Base-by-base conservation (phyloP, 1,140 invertebrate genomes). In the Bacillus rossius region DNA sequence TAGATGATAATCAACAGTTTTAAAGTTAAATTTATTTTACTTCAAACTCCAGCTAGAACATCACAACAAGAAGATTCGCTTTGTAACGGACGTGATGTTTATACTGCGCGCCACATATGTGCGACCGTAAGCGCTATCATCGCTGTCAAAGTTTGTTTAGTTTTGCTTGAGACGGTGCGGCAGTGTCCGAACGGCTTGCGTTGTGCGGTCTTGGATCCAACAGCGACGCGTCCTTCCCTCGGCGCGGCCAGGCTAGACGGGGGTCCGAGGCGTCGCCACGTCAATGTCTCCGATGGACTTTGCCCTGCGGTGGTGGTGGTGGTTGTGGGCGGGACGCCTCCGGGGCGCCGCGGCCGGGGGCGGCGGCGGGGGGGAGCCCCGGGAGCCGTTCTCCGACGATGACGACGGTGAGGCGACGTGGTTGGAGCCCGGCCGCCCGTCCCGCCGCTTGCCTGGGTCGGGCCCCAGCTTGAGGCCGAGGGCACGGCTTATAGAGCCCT, bases 401-500 rank as follows among this genome's bases (percentile, higher is more conserved):
- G 65, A 60, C 8, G 67, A 62, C n/a, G 65, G 63, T 8, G 64
- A 61, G n/a, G 57, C 60, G 14, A 60, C 53, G 10, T 20, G 20
- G 52, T 20, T 29, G 41, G 55, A 41, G 43, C 52, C 57, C 56
- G 51, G 34, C 53, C 43, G 29, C 59, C 45, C 8, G 51, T 60
- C 52, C 62, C 64, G 49, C 55, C 54, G 22, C 51, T 60, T 57
- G 23, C 57, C 49, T 23, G 77, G 57, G 41, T 75, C 75, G 56
- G 73, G 82, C 62, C 84, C 84, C 1, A 81, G 75, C 60, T 82
- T 82, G 14, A 88, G 72, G 29, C 88, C 87, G 37, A 91, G 78
- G 13, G 87, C 88, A 61, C 87, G 78, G 55, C 85, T 86, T 67
- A 90, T 76, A 37, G 87, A 89, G 41, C 87, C 87, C 87, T 90